A percentile compares a stretch with the other conserved stretches of the same genome.
These are phyloP conservation scores for Hemibagrus wyckioides DNA, from an alignment of 2,113 vertebrate species.

Conservation along the genomic window DNA sequence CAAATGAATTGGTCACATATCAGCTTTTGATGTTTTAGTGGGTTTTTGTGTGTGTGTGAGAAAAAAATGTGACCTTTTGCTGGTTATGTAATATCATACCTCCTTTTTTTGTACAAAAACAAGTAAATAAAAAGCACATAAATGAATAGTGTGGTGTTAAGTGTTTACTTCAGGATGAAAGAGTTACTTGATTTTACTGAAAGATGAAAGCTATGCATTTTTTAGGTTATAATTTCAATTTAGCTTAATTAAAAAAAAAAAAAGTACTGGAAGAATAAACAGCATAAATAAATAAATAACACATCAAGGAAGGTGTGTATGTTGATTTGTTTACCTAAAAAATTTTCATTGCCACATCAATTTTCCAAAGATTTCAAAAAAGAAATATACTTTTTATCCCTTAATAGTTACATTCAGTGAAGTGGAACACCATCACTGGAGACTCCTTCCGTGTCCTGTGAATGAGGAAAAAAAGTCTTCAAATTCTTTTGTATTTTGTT, in stretches of 20 bases:
- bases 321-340: background rate
- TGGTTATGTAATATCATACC: conserved; percentile 64
- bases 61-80: conserved; percentile 57
- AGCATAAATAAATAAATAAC: background rate
- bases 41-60: conserved; percentile 45
- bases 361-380: background rate
- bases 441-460: background rate
- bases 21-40: conserved; percentile 32
- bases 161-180: too few species aligned
- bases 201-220: background rate
- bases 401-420: too few species aligned
- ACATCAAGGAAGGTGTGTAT: too few species aligned
- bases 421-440: background rate
- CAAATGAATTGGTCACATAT: background rate
- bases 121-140: conserved; percentile 66
- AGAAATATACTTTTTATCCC: too few species aligned
- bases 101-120: conserved; percentile 66
- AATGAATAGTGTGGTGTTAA: conserved; percentile 36
- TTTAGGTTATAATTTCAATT: background rate
- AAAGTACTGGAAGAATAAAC: background rate
- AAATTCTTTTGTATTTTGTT: background rate
- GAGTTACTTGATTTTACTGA: background rate
- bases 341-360: background rate
- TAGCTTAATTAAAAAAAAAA: background rate
- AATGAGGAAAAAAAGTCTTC: background rate